phyloP scores from a whole-genome alignment of 2,113 vertebrate species.

The Trematomus loennbergii region DNA sequence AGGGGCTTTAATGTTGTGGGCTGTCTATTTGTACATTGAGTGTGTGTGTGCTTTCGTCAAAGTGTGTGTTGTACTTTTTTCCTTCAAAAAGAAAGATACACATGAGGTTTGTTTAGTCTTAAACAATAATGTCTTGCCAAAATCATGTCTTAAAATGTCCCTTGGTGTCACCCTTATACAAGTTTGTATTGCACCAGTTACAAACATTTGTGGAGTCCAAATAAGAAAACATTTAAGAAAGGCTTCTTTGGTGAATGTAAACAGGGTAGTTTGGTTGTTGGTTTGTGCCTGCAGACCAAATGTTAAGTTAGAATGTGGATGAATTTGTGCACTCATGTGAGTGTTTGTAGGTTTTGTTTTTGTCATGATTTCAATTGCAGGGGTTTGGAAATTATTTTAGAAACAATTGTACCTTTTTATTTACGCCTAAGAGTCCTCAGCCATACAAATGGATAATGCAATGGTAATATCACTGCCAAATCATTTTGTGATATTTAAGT shows the following conservation, averaged over 20 bases:
- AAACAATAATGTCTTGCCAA: slow-evolving; percentile 15
- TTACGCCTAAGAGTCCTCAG: slow-evolving; percentile 2
- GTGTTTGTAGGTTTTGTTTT: slow-evolving; percentile 25
- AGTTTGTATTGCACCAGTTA: slow-evolving; percentile 43
- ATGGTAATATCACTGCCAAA: slow-evolving; percentile 18
- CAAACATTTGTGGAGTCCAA: slow-evolving; percentile 60
- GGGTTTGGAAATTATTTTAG: neutral
- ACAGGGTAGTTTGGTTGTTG: slow-evolving; percentile 31
- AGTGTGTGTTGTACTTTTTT: neutral
- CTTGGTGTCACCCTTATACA: neutral
- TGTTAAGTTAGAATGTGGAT: slow-evolving; percentile 16
- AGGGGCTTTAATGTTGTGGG: slow-evolving; percentile 1
- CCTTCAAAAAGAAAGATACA: neutral
- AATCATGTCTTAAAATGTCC: slow-evolving; percentile 14
- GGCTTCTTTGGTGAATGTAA: slow-evolving; percentile 41
- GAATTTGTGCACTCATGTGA: slow-evolving; percentile 27
- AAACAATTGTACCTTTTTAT: slow-evolving; percentile 16
- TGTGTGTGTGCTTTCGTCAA: neutral
- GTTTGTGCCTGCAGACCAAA: slow-evolving; percentile 45
- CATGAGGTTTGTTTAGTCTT: neutral
- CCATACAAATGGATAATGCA: slow-evolving; percentile 4
- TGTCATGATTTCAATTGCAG: slow-evolving; percentile 17
- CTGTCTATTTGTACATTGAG: slow-evolving; percentile 13
- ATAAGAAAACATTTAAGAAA: slow-evolving; percentile 39
- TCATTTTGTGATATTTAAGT: slow-evolving; percentile 17